These are phyloP conservation scores for Drepanosiphum platanoidis DNA, from an alignment of 2,888 invertebrate species.

Conservation along the genomic window DNA sequence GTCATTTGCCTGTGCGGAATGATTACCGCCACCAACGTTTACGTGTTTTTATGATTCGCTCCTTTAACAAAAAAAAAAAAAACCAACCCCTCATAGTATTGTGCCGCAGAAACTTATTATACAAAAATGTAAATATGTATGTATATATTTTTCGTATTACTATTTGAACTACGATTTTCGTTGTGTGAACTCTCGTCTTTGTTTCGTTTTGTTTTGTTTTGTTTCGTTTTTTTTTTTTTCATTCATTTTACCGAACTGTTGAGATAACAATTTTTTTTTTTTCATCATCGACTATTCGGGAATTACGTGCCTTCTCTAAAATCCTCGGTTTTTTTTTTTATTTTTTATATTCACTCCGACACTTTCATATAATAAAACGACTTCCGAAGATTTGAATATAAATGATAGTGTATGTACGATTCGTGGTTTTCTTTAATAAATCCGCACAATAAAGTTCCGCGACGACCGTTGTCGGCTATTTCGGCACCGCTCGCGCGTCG, in stretches of 20 bases:
- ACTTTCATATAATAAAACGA: background rate
- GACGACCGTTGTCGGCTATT: background rate
- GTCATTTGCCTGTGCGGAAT: slow-evolving; percentile 35
- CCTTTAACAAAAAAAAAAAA: background rate
- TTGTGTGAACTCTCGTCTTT: slow-evolving; percentile 15
- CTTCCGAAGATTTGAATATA: slow-evolving; percentile 35
- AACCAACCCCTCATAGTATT: background rate
- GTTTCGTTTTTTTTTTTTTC: too few species aligned
- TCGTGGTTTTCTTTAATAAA: slow-evolving; percentile 41
- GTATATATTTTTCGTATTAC: background rate
- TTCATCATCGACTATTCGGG: slow-evolving; percentile 8
- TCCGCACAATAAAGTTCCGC: slow-evolving; percentile 1
- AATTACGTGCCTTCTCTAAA: background rate
- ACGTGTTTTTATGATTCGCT: slow-evolving; percentile 20
- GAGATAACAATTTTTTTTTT: slow-evolving; percentile 20
- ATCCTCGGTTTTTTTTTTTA: slow-evolving; percentile 32
- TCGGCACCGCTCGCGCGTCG: background rate
- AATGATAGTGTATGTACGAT: slow-evolving; percentile 3
- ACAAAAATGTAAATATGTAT: background rate
- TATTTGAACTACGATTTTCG: slow-evolving; percentile 40
- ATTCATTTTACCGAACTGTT: background rate
- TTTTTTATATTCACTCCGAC: background rate
- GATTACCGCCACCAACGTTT: slow-evolving; percentile 25
- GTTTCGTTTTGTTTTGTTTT: background rate
- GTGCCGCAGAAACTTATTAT: slow-evolving; percentile 7